phyloP scores from a whole-genome alignment of 2,113 vertebrate species.

The Phyllopteryx taeniolatus region DNA sequence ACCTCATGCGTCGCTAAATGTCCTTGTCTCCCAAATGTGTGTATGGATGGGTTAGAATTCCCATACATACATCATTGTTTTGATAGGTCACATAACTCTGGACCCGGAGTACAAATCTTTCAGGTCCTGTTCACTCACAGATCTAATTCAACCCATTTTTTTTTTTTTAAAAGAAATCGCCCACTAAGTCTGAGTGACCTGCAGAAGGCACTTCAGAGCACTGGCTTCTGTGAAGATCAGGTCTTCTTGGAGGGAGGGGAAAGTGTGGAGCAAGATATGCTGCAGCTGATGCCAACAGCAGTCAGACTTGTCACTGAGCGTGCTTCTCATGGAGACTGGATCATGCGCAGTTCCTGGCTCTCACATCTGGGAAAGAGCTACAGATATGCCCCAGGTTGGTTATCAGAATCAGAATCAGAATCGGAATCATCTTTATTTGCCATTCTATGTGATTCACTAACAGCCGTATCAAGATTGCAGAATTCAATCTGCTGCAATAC shows the following conservation, averaged over 20 bases:
- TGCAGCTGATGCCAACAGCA: conserved; percentile 78
- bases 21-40: no score
- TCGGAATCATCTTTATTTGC: no score
- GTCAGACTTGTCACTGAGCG: conserved; percentile 83
- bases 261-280: conserved; percentile 71
- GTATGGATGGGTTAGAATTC: no score
- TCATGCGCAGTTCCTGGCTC: conserved; percentile 88
- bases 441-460: no score
- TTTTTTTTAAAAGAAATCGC: conserved; percentile 70
- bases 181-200: conserved; percentile 87
- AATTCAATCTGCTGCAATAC: background rate
- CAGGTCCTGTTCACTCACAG: no score
- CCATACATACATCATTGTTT: no score
- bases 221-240: conserved; percentile 74
- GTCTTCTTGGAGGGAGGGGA: conserved; percentile 71
- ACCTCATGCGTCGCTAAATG: no score
- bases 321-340: conserved; percentile 89
- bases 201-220: conserved; percentile 76
- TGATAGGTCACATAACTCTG: no score
- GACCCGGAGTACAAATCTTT: no score
- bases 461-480: background rate
- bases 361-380: conserved; percentile 80
- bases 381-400: conserved; percentile 72
- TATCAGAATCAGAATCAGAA: no score
- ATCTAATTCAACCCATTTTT: no score